Conservation (phyloP, 2,888 invertebrate species). For the Isotomurus palustris region DNA sequence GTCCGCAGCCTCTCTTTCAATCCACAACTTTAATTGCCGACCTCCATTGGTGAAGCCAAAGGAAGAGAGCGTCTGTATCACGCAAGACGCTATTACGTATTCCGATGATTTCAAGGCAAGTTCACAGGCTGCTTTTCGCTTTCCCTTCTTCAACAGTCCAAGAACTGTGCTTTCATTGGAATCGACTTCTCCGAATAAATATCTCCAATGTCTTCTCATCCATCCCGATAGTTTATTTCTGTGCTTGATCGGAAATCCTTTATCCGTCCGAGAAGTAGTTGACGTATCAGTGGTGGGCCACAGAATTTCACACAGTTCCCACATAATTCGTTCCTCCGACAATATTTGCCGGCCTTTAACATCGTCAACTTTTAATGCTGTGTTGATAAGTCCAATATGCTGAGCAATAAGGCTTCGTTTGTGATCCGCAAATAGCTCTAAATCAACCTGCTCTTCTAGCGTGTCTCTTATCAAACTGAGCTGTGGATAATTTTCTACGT, state of each 20-base stretch:
- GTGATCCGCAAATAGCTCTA: slow-evolving; percentile 1
- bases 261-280: slow-evolving; percentile 10
- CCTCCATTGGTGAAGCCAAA: slow-evolving; percentile 13
- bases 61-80: slow-evolving; percentile 8
- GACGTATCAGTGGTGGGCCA: slow-evolving; percentile 56
- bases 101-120: slow-evolving; percentile 31
- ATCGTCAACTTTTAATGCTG: background rate
- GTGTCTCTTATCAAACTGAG: slow-evolving; percentile 3
- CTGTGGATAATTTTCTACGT: background rate
- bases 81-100: slow-evolving; percentile 26
- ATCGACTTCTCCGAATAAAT: slow-evolving; percentile 33
- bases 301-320: slow-evolving; percentile 72
- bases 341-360: slow-evolving; percentile 15
- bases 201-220: slow-evolving; percentile 28
- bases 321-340: slow-evolving; percentile 50
- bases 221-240: slow-evolving; percentile 33
- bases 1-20: slow-evolving; percentile 19
- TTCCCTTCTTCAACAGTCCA: slow-evolving; percentile 39
- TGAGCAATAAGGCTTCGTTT: background rate
- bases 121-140: slow-evolving; percentile 31
- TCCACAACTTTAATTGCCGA: slow-evolving; percentile 25
- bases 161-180: slow-evolving; percentile 22
- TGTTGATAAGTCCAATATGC: background rate
- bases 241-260: slow-evolving; percentile 26
- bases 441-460: slow-evolving; percentile 8